Conservation (phyloP, 2,797 vertebrate genomes). For the Sphaeramia orbicularis region DNA sequence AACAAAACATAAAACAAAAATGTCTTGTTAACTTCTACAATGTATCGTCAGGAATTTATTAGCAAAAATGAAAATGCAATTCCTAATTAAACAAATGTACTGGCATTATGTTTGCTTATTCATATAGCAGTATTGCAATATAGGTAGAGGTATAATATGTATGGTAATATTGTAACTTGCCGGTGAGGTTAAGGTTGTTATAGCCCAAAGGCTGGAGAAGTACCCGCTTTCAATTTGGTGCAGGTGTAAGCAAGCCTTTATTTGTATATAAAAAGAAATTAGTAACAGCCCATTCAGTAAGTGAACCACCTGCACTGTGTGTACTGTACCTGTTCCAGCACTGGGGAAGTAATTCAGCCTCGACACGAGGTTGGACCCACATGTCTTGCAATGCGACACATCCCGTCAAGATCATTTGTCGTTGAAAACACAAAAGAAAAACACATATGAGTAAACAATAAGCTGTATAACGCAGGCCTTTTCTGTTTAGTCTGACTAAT, state of each 20-base stretch:
- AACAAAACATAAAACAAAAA: neutral
- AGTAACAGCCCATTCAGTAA: neutral
- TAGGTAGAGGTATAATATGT: too few relatives aligned
- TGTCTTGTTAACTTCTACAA: too few relatives aligned
- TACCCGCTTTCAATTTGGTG: neutral
- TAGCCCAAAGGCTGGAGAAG: neutral
- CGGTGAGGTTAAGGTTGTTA: too few relatives aligned
- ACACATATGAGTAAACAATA: slow-evolving; percentile 2
- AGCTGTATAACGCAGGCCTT: neutral
- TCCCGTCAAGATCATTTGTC: slow-evolving; percentile 98
- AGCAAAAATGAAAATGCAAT: too few relatives aligned
- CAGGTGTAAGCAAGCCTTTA: neutral
- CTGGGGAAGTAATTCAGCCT: slow-evolving; percentile 98
- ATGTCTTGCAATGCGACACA: slow-evolving; percentile 96
- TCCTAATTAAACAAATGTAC: too few relatives aligned
- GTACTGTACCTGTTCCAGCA: slow-evolving; percentile 96
- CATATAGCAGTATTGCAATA: too few relatives aligned
- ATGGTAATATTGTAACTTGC: too few relatives aligned
- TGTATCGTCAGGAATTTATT: too few relatives aligned
- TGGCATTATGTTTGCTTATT: too few relatives aligned
- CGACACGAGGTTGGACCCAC: slow-evolving; percentile 98
- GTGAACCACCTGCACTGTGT: slow-evolving; percentile 1
- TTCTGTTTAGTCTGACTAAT: neutral
- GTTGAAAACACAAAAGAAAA: slow-evolving; percentile 73
- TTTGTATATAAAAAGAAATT: neutral